Percentiles rank a stretch among this genome's conserved stretches.
phyloP scores from a whole-genome alignment of 2,888 invertebrate genomes.

The Nysson spinosus region DNA sequence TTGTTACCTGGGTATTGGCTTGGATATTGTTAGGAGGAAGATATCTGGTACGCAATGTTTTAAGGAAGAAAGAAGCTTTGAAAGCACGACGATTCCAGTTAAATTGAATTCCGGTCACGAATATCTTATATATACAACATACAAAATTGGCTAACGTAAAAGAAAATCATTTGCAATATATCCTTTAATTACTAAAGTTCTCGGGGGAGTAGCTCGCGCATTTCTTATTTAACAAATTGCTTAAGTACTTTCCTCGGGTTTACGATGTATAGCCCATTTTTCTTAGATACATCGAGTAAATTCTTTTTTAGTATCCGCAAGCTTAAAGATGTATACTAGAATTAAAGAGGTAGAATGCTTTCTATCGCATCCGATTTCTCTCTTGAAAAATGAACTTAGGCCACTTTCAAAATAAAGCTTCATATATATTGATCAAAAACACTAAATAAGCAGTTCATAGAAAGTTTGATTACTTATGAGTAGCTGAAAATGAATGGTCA shows the following conservation, averaged over 20 bases:
- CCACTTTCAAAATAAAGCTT: no score
- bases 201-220: not conserved
- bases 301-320: not conserved
- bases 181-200: not conserved
- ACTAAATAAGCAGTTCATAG: no score
- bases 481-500: no score
- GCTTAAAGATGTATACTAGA: not conserved
- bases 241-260: not conserved
- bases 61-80: not conserved
- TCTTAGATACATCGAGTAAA: not conserved
- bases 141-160: not conserved
- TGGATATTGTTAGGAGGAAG: no score
- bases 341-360: no score
- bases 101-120: conserved; percentile 2
- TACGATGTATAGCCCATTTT: not conserved
- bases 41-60: not conserved
- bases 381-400: no score
- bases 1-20: no score
- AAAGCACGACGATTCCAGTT: no score
- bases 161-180: not conserved
- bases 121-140: not conserved
- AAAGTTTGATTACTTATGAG: no score
- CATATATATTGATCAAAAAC: no score
- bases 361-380: no score
- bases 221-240: conserved; percentile 5